Conservation (phyloP, 2,888 invertebrate species). For the Ectropis crepuscularia region DNA sequence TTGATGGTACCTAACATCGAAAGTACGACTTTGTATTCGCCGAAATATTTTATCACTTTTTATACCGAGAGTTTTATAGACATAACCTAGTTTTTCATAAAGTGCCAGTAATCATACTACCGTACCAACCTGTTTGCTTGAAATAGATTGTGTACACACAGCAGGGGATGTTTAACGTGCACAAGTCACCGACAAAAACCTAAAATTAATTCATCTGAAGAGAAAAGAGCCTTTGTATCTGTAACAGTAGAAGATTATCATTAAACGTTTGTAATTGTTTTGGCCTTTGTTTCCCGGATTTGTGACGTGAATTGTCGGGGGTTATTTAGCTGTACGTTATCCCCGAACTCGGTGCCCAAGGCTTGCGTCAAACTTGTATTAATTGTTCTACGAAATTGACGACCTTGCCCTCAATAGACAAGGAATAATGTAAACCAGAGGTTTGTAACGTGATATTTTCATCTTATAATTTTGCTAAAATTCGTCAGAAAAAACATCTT, state of each 20-base stretch:
- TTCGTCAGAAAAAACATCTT: slow-evolving; percentile 10
- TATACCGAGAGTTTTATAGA: too few species aligned
- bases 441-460: slow-evolving; percentile 15
- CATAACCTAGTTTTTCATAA: too few species aligned
- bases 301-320: slow-evolving; percentile 32
- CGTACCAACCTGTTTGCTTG: too few species aligned
- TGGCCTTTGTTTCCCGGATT: slow-evolving; percentile 32
- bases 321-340: slow-evolving; percentile 31
- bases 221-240: slow-evolving; percentile 22
- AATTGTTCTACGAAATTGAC: slow-evolving; percentile 33
- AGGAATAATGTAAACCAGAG: slow-evolving; percentile 19
- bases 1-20: too few species aligned
- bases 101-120: too few species aligned
- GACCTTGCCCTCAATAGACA: slow-evolving; percentile 17
- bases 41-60: too few species aligned
- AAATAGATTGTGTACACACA: too few species aligned
- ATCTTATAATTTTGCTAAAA: slow-evolving; percentile 10
- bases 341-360: slow-evolving; percentile 25
- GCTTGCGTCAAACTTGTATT: slow-evolving; percentile 37
- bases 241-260: slow-evolving; percentile 34
- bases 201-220: slow-evolving; percentile 19
- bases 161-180: too few species aligned
- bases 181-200: slow-evolving; percentile 5
- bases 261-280: slow-evolving; percentile 37
- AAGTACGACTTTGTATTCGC: too few species aligned